Evolutionary conservation across 1,140 invertebrate species (phyloP).

Genomic region (Bursaphelenchus mucronatus): DNA sequence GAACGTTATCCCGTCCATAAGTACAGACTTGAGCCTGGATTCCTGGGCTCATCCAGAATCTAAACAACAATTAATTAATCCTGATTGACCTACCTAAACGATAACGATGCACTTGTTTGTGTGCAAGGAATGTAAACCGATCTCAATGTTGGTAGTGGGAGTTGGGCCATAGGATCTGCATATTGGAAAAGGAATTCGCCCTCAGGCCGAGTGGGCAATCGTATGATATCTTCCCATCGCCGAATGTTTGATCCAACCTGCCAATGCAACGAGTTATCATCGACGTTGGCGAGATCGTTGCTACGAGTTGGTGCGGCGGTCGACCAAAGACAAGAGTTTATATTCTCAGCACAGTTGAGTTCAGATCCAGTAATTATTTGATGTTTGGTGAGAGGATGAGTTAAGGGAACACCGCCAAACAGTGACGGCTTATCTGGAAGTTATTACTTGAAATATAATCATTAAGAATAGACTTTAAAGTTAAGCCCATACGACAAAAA

Average conservation of each 20-base stretch:
- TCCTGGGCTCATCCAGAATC: constrained; percentile 48
- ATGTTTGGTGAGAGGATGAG: constrained; percentile 19
- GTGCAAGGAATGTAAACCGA: constrained; percentile 45
- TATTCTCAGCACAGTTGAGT: constrained; percentile 35
- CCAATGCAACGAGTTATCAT: constrained; percentile 19
- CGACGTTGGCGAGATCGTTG: background rate
- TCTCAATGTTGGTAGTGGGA: constrained; percentile 38
- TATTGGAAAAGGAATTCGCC: constrained; percentile 49
- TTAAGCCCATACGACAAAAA: too few species aligned
- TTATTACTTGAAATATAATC: background rate
- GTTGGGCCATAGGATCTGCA: constrained; percentile 44
- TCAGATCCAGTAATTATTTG: constrained; percentile 40
- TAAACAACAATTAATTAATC: constrained; percentile 12
- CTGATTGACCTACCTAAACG: constrained; percentile 34
- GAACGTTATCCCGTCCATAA: constrained; percentile 37
- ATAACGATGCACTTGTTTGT: constrained; percentile 33
- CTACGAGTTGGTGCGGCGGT: constrained; percentile 6
- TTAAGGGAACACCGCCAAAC: constrained; percentile 39
- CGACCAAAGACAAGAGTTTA: constrained; percentile 22
- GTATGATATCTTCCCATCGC: constrained; percentile 39
- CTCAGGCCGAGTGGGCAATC: constrained; percentile 21
- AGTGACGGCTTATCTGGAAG: constrained; percentile 36
- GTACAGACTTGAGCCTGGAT: constrained; percentile 47
- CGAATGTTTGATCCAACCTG: constrained; percentile 25
- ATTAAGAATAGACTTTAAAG: background rate